phyloP scores from a whole-genome alignment of 1,140 invertebrate species.

The Lepidurus arcticus region DNA sequence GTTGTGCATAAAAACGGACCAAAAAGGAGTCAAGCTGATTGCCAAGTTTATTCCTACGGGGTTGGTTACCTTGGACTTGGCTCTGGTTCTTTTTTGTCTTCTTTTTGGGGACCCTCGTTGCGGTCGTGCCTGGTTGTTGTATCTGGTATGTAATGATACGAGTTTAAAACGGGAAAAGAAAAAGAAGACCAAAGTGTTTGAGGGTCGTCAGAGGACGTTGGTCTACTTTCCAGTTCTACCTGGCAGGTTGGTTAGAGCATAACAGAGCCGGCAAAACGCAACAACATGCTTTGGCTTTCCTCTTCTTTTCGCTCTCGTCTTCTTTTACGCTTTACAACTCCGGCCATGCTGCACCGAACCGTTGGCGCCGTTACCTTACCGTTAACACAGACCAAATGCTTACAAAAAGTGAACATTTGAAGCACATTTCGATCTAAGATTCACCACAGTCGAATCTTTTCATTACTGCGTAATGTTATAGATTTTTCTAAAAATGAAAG shows the following conservation, averaged over 20 bases:
- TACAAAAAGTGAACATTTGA: too few species aligned
- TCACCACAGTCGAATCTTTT: too few species aligned
- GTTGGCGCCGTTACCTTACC: background rate
- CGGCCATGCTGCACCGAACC: background rate
- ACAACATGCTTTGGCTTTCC: background rate
- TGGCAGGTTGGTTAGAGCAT: background rate
- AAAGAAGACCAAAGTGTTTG: background rate
- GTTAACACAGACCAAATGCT: too few species aligned
- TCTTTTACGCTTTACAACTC: constrained; percentile 3
- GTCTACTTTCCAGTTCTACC: constrained; percentile 8
- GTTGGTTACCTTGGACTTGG: constrained; percentile 13
- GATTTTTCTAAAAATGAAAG: too few species aligned
- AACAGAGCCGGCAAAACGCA: background rate
- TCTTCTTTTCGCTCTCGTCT: constrained; percentile 21
- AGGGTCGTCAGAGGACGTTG: constrained; percentile 5
- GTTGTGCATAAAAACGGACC: too few species aligned
- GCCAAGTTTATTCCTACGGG: too few species aligned
- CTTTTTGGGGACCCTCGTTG: background rate
- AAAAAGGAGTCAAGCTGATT: too few species aligned
- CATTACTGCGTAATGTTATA: too few species aligned
- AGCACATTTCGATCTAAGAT: too few species aligned
- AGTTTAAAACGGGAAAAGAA: background rate
- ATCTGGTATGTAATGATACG: background rate
- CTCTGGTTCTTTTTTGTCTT: background rate
- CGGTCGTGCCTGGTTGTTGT: background rate